Evolutionary conservation across 2,797 vertebrate species (phyloP), one percentile per base, ranked within the genome.

Genomic region (Chaunax sp.): DNA sequence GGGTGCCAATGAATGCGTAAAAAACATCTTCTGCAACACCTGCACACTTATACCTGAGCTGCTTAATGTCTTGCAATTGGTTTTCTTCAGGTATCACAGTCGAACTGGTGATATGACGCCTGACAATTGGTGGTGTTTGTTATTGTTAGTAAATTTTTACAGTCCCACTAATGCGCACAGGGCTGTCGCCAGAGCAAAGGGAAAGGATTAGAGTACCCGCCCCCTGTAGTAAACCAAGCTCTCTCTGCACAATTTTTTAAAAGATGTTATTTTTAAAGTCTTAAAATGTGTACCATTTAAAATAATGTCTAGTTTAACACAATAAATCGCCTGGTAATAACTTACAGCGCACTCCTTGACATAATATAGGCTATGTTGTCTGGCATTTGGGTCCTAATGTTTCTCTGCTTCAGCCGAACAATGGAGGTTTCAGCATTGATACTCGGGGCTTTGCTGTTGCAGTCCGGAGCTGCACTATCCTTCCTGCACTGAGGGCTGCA

Each of bases 141-240:
- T 43, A 56, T 62, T 74, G 45, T 22, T 53, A 13, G 56, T 59
- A 47, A 16, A 76, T 2, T 75, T 66, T 75, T 63, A 72, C 64
- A 79, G 63, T 70, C 49, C 69, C 46, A 45, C 40, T 69, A 74
- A 69, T 78, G 81, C 66, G 80, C 62, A 22, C 63, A 63, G 43
- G 63, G 72, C 68, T 72, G 62, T 69, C 59, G 47, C 63, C 74
- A 51, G 61, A 58, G 58, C 76, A 55, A 60, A 40, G 25, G 65
- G 37, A 35, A 37, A 54, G 46, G 62, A 71, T 62, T 55, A 13
- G 69, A 80, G 88, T 71, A 76, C 86, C 85, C 84, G 80, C 88
- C 90, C 86, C 84, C 86, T 77, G 83, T 87, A 90, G 85, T 87
- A 88, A 89, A 87, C 44, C 69, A 64, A 64, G 72, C 71, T 79